phyloP scores from a whole-genome alignment of 2,113 vertebrate species.

The Corythoichthys intestinalis region DNA sequence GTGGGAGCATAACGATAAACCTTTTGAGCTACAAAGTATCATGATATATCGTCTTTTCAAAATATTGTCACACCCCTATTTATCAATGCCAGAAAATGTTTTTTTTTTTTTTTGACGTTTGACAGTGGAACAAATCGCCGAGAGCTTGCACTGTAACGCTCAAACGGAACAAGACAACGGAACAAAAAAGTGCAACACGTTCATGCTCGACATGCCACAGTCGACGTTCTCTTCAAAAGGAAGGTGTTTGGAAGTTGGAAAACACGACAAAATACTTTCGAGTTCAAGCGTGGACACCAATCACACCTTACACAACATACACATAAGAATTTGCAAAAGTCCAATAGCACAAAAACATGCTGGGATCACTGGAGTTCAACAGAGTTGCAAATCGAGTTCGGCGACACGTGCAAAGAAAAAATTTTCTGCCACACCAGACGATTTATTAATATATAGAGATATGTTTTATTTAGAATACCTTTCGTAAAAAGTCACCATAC shows the following conservation, averaged over 20 bases:
- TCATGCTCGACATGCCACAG: constrained; percentile 57
- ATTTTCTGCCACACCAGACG: constrained; percentile 70
- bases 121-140: not conserved
- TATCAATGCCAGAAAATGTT: too few relatives aligned
- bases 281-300: not conserved
- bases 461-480: constrained; percentile 74
- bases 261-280: constrained; percentile 12
- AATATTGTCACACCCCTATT: too few relatives aligned
- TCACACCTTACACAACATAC: not conserved
- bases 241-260: constrained; percentile 5
- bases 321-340: not conserved
- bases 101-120: not conserved
- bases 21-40: too few relatives aligned
- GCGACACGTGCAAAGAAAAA: constrained; percentile 50
- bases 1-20: too few relatives aligned
- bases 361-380: not conserved
- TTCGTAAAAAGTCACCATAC: constrained; percentile 82
- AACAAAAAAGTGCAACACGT: constrained; percentile 15
- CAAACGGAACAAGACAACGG: constrained; percentile 30
- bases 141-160: constrained; percentile 11
- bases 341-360: not conserved
- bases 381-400: not conserved
- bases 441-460: constrained; percentile 82
- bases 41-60: too few relatives aligned
- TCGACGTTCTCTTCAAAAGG: not conserved